A percentile compares a stretch with the other conserved stretches of the same genome.
These are phyloP conservation scores for Epinephelus awoara DNA, from an alignment of 2,797 vertebrate species.

Conservation along the genomic window DNA sequence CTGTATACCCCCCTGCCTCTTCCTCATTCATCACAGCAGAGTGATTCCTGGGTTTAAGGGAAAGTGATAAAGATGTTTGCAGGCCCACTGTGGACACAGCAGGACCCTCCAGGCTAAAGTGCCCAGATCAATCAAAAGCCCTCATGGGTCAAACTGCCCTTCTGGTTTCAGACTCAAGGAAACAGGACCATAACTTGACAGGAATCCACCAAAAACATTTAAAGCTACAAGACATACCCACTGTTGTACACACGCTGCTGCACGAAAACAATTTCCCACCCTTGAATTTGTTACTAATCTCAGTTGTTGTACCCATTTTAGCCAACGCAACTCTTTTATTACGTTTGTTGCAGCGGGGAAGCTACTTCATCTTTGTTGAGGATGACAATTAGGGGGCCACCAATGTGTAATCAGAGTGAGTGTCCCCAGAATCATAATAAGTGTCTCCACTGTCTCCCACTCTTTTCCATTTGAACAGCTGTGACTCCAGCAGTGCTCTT, in stretches of 20 bases:
- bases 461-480: constrained; percentile 76
- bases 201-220: constrained; percentile 9
- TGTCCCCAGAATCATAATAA: constrained; percentile 74
- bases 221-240: constrained; percentile 1
- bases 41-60: constrained; percentile 75
- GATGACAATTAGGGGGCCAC: constrained; percentile 70
- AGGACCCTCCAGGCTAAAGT: constrained; percentile 70
- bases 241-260: not conserved
- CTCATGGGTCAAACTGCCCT: constrained; percentile 67
- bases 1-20: constrained; percentile 48
- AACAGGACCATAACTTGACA: constrained; percentile 33
- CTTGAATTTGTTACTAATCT: constrained; percentile 43
- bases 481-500: constrained; percentile 76
- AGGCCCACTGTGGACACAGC: constrained; percentile 71
- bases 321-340: constrained; percentile 53
- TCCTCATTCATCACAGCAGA: constrained; percentile 80
- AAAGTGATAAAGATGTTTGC: constrained; percentile 78
- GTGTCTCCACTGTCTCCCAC: constrained; percentile 62
- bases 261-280: constrained; percentile 17
- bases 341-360: constrained; percentile 47
- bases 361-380: constrained; percentile 70
- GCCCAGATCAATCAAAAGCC: constrained; percentile 75
- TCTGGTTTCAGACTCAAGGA: constrained; percentile 52
- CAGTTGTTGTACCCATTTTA: constrained; percentile 33
- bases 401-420: constrained; percentile 74